These are phyloP conservation scores for Drosophila bipectinata DNA, from an alignment of 1,140 invertebrate genomes.

Conservation along the genomic window DNA sequence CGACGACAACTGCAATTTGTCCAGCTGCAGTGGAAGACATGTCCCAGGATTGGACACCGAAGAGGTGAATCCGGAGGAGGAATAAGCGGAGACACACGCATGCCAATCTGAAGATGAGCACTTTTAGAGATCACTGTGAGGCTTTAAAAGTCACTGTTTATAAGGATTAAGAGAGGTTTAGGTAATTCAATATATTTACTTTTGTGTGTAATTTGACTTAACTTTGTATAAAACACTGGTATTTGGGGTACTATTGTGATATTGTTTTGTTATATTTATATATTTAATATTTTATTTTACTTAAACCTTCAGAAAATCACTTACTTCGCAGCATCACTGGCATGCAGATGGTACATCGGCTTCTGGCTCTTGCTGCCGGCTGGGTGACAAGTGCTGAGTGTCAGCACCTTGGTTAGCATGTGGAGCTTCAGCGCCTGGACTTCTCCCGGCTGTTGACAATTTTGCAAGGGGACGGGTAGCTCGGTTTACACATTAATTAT, in stretches of 20 bases:
- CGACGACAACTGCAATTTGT: conserved; percentile 80
- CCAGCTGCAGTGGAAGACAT: conserved; percentile 62
- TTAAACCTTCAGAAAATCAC: conserved; percentile 14
- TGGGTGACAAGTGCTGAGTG: conserved; percentile 81
- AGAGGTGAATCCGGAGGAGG: conserved; percentile 13
- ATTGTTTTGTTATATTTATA: background rate
- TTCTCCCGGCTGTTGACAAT: conserved; percentile 61
- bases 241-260: background rate
- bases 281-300: background rate
- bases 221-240: too few species aligned
- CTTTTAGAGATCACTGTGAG: conserved; percentile 8
- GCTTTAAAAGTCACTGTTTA: conserved; percentile 18
- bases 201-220: too few species aligned
- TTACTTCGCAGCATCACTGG: conserved; percentile 27
- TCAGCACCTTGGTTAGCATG: conserved; percentile 79
- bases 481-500: conserved; percentile 81
- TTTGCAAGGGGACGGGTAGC: conserved; percentile 43
- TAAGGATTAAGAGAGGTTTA: background rate
- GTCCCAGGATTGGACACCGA: conserved; percentile 22
- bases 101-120: conserved; percentile 31
- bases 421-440: conserved; percentile 33
- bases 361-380: conserved; percentile 36
- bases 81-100: conserved; percentile 51
- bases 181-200: background rate
- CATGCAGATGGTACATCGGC: conserved; percentile 22